Percentiles rank a stretch among this genome's conserved stretches.
Conservation (phyloP, 2,797 vertebrate genomes). For the Rhinella marina region DNA sequence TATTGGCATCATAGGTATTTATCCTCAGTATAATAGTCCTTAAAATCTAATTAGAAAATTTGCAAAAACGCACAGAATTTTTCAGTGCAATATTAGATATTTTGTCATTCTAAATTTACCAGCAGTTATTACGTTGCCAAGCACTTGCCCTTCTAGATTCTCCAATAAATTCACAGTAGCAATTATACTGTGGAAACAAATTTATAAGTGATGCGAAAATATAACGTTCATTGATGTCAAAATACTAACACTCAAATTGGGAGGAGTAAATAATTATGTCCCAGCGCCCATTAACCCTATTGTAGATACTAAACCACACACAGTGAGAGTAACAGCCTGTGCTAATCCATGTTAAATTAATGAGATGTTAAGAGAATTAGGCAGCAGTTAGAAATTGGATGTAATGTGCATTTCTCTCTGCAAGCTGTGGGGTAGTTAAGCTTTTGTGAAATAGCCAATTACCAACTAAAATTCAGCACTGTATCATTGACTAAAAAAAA, state of each 20-base stretch:
- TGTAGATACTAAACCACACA: constrained; percentile 42
- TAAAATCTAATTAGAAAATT: too few relatives aligned
- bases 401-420: constrained; percentile 56
- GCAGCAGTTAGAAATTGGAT: constrained; percentile 50
- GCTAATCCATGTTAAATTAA: constrained; percentile 60
- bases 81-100: too few relatives aligned
- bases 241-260: constrained; percentile 12
- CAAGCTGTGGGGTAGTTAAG: constrained; percentile 47
- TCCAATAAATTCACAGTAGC: background rate
- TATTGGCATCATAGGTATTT: too few relatives aligned
- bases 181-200: background rate
- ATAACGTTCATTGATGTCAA: background rate
- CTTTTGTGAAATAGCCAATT: constrained; percentile 36
- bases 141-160: background rate
- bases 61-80: too few relatives aligned
- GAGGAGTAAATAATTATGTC: constrained; percentile 25
- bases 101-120: background rate
- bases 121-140: background rate
- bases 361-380: constrained; percentile 56
- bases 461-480: constrained; percentile 35
- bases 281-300: constrained; percentile 39
- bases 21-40: too few relatives aligned
- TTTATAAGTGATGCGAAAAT: background rate
- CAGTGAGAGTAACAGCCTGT: constrained; percentile 54
- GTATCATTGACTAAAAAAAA: constrained; percentile 23